phyloP scores from a whole-genome alignment of 2,113 vertebrate genomes.

The Myrmophylax atrothorax region DNA sequence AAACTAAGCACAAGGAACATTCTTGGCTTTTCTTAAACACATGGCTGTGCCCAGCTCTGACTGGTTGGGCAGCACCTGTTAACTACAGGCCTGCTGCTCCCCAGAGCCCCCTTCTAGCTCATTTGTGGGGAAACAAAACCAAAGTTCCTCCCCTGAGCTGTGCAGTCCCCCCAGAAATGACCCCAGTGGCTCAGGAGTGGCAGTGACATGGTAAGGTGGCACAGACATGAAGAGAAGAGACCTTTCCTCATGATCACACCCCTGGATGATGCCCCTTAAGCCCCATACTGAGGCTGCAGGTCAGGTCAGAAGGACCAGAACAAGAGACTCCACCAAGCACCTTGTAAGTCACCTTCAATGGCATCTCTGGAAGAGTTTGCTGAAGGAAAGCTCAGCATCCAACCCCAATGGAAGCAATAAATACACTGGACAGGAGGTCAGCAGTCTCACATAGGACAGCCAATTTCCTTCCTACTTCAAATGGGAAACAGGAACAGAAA shows the following conservation, averaged over 20 bases:
- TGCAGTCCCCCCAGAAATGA: neutral
- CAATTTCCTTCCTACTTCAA: slow-evolving; percentile 8
- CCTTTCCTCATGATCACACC: neutral
- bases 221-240: neutral
- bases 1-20: rapidly evolving
- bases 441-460: neutral
- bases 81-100: neutral
- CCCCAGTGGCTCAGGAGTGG: rapidly evolving
- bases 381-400: neutral
- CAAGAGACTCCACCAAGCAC: neutral
- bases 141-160: neutral
- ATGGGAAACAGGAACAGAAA: slow-evolving; percentile 55
- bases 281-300: neutral
- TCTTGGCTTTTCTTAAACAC: neutral
- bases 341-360: rapidly evolving
- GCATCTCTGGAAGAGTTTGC: neutral
- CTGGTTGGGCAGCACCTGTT: neutral
- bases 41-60: neutral
- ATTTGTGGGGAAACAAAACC: neutral
- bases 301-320: neutral
- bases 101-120: neutral
- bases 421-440: neutral
- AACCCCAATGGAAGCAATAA: neutral
- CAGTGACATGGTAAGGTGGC: neutral
- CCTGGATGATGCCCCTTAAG: neutral